Base-by-base conservation (phyloP, 2,797 vertebrate species). In the Ataeniobius toweri region DNA sequence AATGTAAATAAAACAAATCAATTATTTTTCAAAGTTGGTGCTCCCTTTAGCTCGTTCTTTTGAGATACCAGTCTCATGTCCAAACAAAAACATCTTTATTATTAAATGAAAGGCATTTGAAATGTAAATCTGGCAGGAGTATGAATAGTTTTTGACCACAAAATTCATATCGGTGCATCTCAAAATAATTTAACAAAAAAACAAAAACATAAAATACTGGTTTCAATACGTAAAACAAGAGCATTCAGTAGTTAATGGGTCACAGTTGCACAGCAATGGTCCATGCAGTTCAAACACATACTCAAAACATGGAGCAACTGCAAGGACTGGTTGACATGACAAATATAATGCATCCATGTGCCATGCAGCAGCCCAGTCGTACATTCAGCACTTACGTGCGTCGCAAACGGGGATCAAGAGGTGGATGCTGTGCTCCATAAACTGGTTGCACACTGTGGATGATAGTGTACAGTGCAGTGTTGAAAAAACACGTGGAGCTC, bases 401-500 rank as follows among this genome's bases (percentile, higher is more conserved):
- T 78, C 96, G 96, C 88, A 97, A 94, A 55, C 95, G 94, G 3
- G 98, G 97, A 80, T 99, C 97, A 77, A 99, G 93, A 0, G 98
- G 98, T n/a, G 98, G 98, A 83, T 99, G 98, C 90, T 98, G 98
- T 6, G 98, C 98, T 92, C 98, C 98, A 73, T 99, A 99, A 67
- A 99, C 98, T 5, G 97, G 98, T 50, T 98, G 97, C 80, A 99
- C 97, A 73, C 98, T 99, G 92, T 67, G 89, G 89, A 85, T 83
- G 89, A 89, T 73, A 85, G 89, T 48, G 83, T 78, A 73, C 89
- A 68, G 83, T n/a, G 58, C 28, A 26, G 67, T 13, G 59, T 39
- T 56, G 13, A 82, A 81, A 79, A 73, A 84, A n/a, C 24, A 44
- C 65, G 39, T 13, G 22, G 6, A 75, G 72, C 74, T 50, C 67